phyloP scores from a whole-genome alignment of 1,140 invertebrate genomes.

The Bombus balteatus region DNA sequence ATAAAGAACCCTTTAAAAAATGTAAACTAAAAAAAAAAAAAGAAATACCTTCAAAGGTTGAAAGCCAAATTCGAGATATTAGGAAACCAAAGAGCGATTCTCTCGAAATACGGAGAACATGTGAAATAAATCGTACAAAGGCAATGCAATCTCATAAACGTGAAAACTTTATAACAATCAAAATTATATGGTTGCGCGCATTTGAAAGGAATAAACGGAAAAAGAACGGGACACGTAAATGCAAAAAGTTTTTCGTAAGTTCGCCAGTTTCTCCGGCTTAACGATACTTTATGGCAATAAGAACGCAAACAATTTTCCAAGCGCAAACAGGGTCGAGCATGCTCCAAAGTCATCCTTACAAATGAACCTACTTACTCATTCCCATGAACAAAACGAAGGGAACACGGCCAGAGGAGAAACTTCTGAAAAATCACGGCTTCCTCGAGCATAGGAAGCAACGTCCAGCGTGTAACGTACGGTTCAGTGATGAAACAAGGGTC shows the following conservation, averaged over 20 bases:
- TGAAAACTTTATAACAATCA: not conserved
- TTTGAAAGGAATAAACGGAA: not conserved
- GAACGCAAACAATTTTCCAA: not conserved
- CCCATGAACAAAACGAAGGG: not conserved
- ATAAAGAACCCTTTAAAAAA: not conserved
- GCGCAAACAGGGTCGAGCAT: not conserved
- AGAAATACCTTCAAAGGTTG: too few species aligned
- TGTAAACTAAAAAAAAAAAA: not conserved
- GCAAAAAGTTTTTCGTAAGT: not conserved
- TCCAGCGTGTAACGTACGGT: not conserved
- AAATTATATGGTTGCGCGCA: not conserved
- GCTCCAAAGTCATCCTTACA: not conserved
- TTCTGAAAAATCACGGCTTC: not conserved
- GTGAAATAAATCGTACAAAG: too few species aligned
- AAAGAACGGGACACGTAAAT: not conserved
- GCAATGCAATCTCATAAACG: too few species aligned
- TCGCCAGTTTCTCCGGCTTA: not conserved
- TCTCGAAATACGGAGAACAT: too few species aligned
- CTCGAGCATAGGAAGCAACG: not conserved
- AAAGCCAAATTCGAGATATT: not conserved
- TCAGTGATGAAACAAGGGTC: not conserved
- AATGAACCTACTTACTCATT: not conserved
- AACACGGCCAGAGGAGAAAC: not conserved
- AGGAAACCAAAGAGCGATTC: too few species aligned
- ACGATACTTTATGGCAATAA: conserved; percentile 1